Evolutionary conservation across 1,140 invertebrate genomes (phyloP).

Genomic region (Tenebrio molitor): DNA sequence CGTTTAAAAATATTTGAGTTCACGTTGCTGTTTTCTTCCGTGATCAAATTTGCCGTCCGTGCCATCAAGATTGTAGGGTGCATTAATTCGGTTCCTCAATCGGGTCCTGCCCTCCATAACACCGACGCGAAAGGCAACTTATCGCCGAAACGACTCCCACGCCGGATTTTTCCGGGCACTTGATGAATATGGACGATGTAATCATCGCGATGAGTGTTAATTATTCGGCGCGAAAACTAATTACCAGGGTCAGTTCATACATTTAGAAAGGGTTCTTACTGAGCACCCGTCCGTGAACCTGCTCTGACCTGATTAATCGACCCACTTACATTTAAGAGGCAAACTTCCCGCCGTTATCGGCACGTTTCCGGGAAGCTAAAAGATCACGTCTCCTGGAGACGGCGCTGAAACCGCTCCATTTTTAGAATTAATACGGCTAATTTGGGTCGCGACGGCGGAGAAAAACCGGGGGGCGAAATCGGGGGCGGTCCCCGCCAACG

Average conservation of each 20-base stretch:
- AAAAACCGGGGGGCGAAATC: background rate
- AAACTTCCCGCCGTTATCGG: background rate
- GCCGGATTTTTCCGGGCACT: background rate
- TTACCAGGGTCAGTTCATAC: conserved; percentile 2
- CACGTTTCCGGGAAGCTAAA: background rate
- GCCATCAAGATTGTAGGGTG: no score
- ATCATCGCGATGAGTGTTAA: conserved; percentile 3
- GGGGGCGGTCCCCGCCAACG: background rate
- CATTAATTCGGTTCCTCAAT: no score
- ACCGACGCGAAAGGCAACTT: no score
- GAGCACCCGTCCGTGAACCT: background rate
- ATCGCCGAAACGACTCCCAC: no score
- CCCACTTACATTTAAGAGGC: background rate
- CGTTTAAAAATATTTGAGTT: no score
- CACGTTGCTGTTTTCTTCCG: no score
- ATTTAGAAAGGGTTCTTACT: background rate
- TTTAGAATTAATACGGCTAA: no score
- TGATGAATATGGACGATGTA: conserved; percentile 1
- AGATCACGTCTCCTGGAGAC: no score
- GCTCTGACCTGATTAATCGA: background rate
- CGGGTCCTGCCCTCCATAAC: no score
- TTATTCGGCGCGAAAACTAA: conserved; percentile 10
- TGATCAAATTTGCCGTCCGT: no score
- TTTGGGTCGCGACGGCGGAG: background rate
- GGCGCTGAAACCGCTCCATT: no score